A percentile compares a stretch with the other conserved stretches of the same genome.
Conservation (phyloP, 1,140 invertebrate species). For the Lutraria rhynchaena region DNA sequence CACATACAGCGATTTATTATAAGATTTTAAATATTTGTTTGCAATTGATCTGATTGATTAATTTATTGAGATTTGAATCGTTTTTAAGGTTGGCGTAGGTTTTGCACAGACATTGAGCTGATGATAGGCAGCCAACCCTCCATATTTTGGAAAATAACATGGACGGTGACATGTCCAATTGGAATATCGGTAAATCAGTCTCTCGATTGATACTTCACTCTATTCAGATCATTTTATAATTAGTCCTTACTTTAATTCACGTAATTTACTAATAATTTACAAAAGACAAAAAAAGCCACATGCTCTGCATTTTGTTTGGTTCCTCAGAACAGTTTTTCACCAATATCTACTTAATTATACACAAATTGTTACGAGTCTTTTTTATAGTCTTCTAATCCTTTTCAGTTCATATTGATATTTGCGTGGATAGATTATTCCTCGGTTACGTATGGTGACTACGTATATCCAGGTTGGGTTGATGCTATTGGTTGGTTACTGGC, state of each 20-base stretch:
- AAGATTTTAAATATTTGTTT: no score
- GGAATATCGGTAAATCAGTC: conserved; percentile 51
- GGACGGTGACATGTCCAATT: conserved; percentile 36
- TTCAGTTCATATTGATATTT: conserved; percentile 77
- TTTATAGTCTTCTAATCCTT: not conserved
- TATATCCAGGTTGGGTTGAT: conserved; percentile 75
- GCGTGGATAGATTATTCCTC: conserved; percentile 71
- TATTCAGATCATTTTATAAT: no score
- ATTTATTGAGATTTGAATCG: not conserved
- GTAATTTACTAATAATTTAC: no score
- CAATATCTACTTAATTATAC: no score
- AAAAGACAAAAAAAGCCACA: no score
- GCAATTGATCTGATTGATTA: not conserved
- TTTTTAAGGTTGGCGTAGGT: conserved; percentile 29
- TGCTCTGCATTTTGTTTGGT: no score
- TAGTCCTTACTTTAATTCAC: no score
- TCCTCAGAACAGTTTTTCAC: no score
- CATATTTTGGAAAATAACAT: conserved; percentile 50
- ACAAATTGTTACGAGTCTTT: not conserved
- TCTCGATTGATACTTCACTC: no score
- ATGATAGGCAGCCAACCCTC: conserved; percentile 45
- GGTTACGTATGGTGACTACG: conserved; percentile 75
- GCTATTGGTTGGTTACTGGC: conserved; percentile 77
- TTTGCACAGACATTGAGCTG: conserved; percentile 52
- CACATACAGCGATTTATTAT: no score